Base-by-base conservation (phyloP, 53 echinoderm and acorn worm species). In the Holothuria scabra region DNA sequence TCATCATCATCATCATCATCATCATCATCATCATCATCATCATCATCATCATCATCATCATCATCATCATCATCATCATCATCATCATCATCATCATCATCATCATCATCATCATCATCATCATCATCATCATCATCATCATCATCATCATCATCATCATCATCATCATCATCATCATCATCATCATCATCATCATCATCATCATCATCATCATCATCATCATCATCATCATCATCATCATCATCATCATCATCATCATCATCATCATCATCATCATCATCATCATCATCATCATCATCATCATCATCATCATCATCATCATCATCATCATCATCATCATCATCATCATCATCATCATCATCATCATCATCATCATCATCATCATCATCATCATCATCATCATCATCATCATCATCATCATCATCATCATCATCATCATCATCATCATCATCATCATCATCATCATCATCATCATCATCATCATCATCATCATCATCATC, bases 141-240 rank as follows among this genome's bases (percentile, higher is more conserved):
- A 82, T 59, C 44, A 2, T 82, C 83, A 30, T 28, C 62, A 82
- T 82, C 63, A 82, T 30, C 83, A 65, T 62, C 57, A 65, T 65
- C 34, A 83, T 60, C 1, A 81, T 81, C 1, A 1, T 66, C 66
- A 23, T 66, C n/a, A 21, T 66, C 28, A 66, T 66, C 28, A 66
- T 66, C 82, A 82, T 82, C 82, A 82, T 82, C 64, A 82, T 82
- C 82, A 82, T 82, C 82, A 82, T 65, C 82, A 82, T 82, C 65
- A 82, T 64, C 82, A 82, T 82, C 82, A 82, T 59, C 44, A 2
- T 82, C 83, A 30, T 28, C 62, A 82, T 82, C 63, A 82, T 30
- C 83, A 65, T 62, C 57, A 65, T 65, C 34, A 83, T 60, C 1
- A 81, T 81, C 1, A 1, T 66, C 66, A 23, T 66, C n/a, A 21